phyloP scores from a whole-genome alignment of 2,888 invertebrate species.

The Drosophila seclusa region DNA sequence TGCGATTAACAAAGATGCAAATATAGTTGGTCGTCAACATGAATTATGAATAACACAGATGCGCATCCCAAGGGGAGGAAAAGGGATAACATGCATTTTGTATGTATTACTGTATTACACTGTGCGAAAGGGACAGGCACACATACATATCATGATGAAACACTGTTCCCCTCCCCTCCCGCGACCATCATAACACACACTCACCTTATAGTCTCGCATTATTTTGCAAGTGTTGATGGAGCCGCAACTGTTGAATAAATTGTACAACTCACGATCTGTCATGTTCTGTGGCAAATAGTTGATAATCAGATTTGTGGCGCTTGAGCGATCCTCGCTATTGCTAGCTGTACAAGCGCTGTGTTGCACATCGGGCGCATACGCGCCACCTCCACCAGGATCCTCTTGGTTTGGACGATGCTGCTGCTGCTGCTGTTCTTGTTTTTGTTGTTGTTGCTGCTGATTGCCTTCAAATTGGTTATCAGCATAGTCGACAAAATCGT shows the following conservation, averaged over 20 bases:
- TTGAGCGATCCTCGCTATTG: conserved; percentile 58
- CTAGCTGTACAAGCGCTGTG: conserved; percentile 4
- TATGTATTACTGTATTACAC: conserved; percentile 31
- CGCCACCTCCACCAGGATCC: neutral
- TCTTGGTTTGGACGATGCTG: conserved; percentile 10
- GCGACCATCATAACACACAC: neutral
- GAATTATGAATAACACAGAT: neutral
- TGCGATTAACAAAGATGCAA: conserved; percentile 76
- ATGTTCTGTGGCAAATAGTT: conserved; percentile 98
- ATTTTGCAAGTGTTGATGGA: conserved; percentile 95
- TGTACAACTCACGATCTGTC: conserved; percentile 95
- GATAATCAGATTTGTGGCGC: conserved; percentile 94
- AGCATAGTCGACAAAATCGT: neutral
- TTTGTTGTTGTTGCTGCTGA: conserved; percentile 6
- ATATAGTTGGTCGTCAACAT: neutral
- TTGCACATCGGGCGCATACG: neutral
- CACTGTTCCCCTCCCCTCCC: neutral
- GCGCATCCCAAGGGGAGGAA: neutral
- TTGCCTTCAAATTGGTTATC: conserved; percentile 5
- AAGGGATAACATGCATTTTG: conserved; percentile 11
- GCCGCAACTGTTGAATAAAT: conserved; percentile 94
- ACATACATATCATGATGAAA: neutral
- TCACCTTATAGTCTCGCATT: conserved; percentile 94
- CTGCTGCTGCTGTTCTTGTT: conserved; percentile 34
- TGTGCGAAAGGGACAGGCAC: conserved; percentile 43